A percentile compares a stretch with the other conserved stretches of the same genome.
These are phyloP conservation scores for Fregata magnificens DNA, from an alignment of 2,113 vertebrate species.

Conservation along the genomic window DNA sequence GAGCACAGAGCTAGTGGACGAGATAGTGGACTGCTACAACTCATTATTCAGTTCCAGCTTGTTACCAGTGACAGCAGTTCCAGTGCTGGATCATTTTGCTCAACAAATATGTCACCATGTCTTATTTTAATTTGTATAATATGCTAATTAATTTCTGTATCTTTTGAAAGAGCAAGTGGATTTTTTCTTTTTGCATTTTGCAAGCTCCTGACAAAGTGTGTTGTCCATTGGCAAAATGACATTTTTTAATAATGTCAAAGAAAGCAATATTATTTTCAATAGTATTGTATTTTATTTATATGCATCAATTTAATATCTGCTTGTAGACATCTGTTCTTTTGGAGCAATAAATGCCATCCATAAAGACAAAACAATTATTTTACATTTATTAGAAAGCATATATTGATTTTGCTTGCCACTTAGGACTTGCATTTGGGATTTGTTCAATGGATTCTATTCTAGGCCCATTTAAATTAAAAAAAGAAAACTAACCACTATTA, in stretches of 20 bases:
- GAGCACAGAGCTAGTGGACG: background rate
- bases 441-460: background rate
- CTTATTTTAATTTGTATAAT: background rate
- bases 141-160: background rate
- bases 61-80: background rate
- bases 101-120: background rate
- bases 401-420: background rate
- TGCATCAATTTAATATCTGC: background rate
- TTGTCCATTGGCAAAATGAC: background rate
- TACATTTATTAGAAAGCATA: background rate
- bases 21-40: background rate
- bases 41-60: background rate
- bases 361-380: background rate
- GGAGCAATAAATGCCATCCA: background rate
- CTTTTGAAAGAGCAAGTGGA: background rate
- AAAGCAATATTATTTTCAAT: background rate
- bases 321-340: background rate
- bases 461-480: background rate
- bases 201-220: background rate
- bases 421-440: background rate
- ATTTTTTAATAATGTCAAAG: background rate
- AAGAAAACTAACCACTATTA: background rate
- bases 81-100: background rate
- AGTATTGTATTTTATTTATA: background rate
- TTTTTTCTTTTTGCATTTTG: background rate